Percentiles rank a stretch among this genome's conserved stretches.
phyloP scores from a whole-genome alignment of 2,888 invertebrate species.

The Callosobruchus maculatus region DNA sequence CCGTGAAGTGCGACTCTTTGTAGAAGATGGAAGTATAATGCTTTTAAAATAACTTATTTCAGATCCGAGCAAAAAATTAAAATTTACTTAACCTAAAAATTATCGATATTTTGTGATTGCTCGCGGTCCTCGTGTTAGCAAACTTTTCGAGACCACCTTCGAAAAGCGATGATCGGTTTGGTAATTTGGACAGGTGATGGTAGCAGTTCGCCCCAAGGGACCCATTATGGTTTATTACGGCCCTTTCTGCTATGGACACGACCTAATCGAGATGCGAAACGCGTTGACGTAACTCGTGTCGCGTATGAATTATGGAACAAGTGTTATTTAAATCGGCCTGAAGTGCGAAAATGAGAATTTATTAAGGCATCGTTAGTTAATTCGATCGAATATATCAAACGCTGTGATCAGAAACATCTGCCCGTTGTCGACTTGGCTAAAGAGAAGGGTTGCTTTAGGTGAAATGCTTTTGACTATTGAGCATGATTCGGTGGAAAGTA shows the following conservation, averaged over 20 bases:
- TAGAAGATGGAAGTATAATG: no score
- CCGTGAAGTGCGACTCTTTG: no score
- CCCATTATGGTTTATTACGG: neutral
- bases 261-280: neutral
- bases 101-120: no score
- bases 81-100: no score
- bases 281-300: neutral
- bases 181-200: neutral
- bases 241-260: neutral
- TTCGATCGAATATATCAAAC: neutral
- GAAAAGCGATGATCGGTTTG: neutral
- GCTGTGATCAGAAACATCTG: neutral
- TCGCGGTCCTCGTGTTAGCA: no score
- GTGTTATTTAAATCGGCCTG: neutral
- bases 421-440: neutral
- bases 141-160: neutral
- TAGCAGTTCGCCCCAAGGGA: neutral
- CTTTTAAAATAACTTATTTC: no score
- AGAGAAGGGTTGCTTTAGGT: no score
- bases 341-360: neutral
- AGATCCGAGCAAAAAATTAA: no score
- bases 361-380: neutral
- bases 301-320: neutral
- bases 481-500: no score
- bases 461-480: no score